Base-by-base conservation (phyloP, 1,140 invertebrate species). In the Campoletis sonorensis region DNA sequence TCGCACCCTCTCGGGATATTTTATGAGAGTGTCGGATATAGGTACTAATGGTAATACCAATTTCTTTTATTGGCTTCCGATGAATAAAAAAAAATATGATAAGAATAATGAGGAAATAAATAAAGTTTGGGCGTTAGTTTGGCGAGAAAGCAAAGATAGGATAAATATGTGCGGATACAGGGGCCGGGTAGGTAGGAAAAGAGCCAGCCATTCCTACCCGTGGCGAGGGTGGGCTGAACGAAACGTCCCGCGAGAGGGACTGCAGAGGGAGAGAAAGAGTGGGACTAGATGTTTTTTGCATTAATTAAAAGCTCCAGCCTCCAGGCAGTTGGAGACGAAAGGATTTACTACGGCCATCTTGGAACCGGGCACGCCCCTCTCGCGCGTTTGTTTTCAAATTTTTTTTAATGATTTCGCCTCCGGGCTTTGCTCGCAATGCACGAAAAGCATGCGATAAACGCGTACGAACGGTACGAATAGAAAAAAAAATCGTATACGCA, bases 221-320 rank as follows among this genome's bases (percentile, higher is more conserved):
- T 2, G 30, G 30, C 3, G 30, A 7, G 30, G 30, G 26, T 10
- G 72, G 49, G 72, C 23, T 16, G 70, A 49, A 75, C 30, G 49
- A 75, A 75, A 75, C 67, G 67, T 70, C 67, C 67, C 67, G 30
- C 15, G 67, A 70, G 67, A 67, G 21, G 30, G 23, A 27, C 26
- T 21, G 61, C n/a, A 23, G 61, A 67, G 21, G 30, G 61, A 67
- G 61, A 23, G 21, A 23, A 33, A 75, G 72, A 75, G 72, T 75
- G 72, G 72, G 72, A 26, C 45, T 77, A 77, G 73, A 77, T 54
- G 49, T 86, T 89, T 89, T 90, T 89, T 87, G 88, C 86, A 88
- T 89, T 89, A 91, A 91, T 91, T 91, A 90, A 91, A 90, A 90
- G 88, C 89, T 87, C 85, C 90, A 87, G 86, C 90, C 90, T 89